phyloP scores from a whole-genome alignment of 2,797 vertebrate genomes.

The Adelosebastes latens region DNA sequence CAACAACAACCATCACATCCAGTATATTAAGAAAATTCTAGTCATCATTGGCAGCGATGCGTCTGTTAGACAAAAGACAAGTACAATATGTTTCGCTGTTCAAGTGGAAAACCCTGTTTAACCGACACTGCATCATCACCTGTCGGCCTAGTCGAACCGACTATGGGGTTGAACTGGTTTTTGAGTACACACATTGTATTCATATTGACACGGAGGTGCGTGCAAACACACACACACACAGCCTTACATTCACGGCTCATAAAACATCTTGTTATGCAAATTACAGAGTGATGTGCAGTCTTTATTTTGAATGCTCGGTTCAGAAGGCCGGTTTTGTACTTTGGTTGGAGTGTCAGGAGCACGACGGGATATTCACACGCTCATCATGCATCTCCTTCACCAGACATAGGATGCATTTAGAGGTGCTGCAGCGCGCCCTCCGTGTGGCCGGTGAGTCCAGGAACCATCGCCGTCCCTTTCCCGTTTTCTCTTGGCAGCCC shows the following conservation, averaged over 20 bases:
- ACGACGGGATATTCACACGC: not conserved
- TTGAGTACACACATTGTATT: constrained; percentile 41
- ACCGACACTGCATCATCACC: constrained; percentile 66
- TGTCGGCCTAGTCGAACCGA: constrained; percentile 40
- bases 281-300: not conserved
- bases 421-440: constrained; percentile 29
- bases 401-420: constrained; percentile 44
- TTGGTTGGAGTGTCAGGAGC: not conserved
- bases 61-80: constrained; percentile 23
- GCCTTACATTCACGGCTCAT: not conserved
- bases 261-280: constrained; percentile 26
- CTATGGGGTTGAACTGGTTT: constrained; percentile 69
- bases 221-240: not conserved
- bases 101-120: constrained; percentile 76
- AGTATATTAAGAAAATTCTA: not conserved
- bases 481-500: constrained; percentile 38
- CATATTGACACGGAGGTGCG: constrained; percentile 17
- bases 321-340: not conserved
- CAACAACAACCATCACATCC: not conserved
- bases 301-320: not conserved
- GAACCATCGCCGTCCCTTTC: not conserved
- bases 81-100: constrained; percentile 38
- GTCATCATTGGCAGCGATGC: not conserved
- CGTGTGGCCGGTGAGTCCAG: constrained; percentile 51
- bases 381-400: not conserved